Base-by-base conservation (phyloP, 2,113 vertebrate genomes). In the Pantherophis guttatus region DNA sequence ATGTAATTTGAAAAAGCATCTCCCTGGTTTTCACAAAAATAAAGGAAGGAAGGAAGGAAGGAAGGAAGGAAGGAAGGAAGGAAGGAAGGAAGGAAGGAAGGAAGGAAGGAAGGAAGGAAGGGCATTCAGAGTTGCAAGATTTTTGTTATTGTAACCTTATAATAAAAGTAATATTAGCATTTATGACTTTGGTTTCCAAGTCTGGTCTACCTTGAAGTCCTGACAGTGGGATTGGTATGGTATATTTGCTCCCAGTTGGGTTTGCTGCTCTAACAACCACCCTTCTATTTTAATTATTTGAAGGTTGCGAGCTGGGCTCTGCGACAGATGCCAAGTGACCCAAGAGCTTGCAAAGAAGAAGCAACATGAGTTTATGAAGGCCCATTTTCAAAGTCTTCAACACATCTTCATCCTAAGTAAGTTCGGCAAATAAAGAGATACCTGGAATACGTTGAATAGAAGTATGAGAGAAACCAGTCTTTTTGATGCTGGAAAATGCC, bases 301-400 rank as follows among this genome's bases (percentile, higher is more conserved):
- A 93, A 99, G 99, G 97, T 96, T 99, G 94, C 96, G 99, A 94
- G 99, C 99, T 0, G 99, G 99, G 5, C 98, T 99, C 57, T 99
- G 99, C 1, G 99, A 99, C 97, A 98, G 99, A 92, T 99, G 99
- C 92, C 98, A 98, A 55, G 99, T 99, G 53, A 99, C 99, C 10
- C 99, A 99, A 97, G 99, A 99, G 88, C 97, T 99, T 86, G 98
- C 99, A 1, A 98, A 98, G 93, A 99, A 98, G 95, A 98, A 97
- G 93, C 99, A 99, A 94, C 98, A 98, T 52, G 98, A 99, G 39
- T 99, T 98, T 0, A 99, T 99, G 94, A 98, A 92, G 1, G 97
- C 98, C 0, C 98, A 99, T 85, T 98, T 99, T 15, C 99, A 99
- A 96, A 98, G 97, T 93, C 97, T 99, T 52, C 99, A 99, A 94